Evolutionary conservation across 2,113 vertebrate genomes (phyloP), one percentile per base, ranked within the genome.

Genomic region (Etheostoma spectabile): DNA sequence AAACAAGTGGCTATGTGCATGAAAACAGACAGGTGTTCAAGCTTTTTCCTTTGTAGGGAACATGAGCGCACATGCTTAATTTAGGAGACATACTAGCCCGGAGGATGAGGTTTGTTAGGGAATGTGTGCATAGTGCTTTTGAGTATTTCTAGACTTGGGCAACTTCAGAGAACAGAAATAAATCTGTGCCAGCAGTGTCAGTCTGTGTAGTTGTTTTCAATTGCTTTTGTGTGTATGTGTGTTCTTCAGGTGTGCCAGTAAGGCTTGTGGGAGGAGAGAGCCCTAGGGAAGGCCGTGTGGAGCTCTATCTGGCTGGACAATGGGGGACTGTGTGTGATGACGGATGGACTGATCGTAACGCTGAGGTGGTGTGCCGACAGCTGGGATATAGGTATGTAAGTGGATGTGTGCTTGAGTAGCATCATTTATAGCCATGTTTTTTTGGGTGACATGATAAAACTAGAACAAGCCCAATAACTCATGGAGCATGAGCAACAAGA

Each of bases 301-400:
- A 99, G 90, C 95, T 99, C 86, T 96, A 96, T 88, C 91, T 99
- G 92, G 93, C 93, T 6, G 96, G 97, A 82, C 96, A 96, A 30
- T 99, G 98, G 98, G 98, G 98, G 53, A 99, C 98, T 0, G 94
- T 99, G 86, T 99, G 98, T 88, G 98, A 99, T 80, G 98, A 99
- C 12, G 97, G 98, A 82, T 99, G 98, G 98, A 97, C 95, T 33
- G 97, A 99, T 91, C 95, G 92, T 48, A 96, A 98, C 3, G 98
- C 98, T 19, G 95, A 96, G 85, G 98, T 99, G 90, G 95, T 98
- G 80, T 99, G 98, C 82, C 95, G 96, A 66, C 97, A 99, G 94
- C 95, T 99, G 84, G 97, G 98, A 77, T 96, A 96, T 95, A 97
- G 96, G 98, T 99, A 94, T 68, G 72, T 60, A 13, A 56, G 21